Conservation (phyloP, 2,113 vertebrate species). For the Myocastor coypus region DNA sequence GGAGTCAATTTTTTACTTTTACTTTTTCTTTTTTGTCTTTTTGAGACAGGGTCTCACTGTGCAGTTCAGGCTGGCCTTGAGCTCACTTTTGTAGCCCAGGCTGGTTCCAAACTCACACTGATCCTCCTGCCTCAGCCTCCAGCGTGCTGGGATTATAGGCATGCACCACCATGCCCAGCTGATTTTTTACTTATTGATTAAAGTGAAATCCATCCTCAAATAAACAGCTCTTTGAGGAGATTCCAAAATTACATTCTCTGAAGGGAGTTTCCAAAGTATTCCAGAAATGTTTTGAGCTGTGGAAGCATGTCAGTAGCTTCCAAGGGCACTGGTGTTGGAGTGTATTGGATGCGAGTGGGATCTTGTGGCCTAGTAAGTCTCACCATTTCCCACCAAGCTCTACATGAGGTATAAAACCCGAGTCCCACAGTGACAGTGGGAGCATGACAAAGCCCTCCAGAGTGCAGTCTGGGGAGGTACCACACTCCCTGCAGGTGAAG, state of each 20-base stretch:
- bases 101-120: too few relatives aligned
- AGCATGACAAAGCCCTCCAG: neutral
- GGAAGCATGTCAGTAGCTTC: neutral
- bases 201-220: constrained; percentile 10
- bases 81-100: too few relatives aligned
- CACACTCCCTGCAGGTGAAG: neutral
- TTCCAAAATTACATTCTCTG: constrained; percentile 55
- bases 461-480: neutral
- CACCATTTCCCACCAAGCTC: neutral
- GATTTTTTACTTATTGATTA: constrained; percentile 46
- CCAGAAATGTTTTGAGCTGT: neutral
- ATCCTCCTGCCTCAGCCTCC: too few relatives aligned
- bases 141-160: too few relatives aligned
- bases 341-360: neutral
- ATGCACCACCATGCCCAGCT: neutral
- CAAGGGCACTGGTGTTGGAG: neutral
- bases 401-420: neutral
- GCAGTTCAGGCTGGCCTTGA: too few relatives aligned
- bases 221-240: neutral
- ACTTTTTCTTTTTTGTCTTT: too few relatives aligned
- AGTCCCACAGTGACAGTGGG: neutral
- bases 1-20: constrained; percentile 45
- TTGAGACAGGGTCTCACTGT: too few relatives aligned
- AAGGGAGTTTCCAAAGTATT: constrained; percentile 22
- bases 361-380: neutral